Evolutionary conservation across 37 sponge, comb jelly and placozoan genomes (phyloP).

Genomic region (Tethya wilhelma): DNA sequence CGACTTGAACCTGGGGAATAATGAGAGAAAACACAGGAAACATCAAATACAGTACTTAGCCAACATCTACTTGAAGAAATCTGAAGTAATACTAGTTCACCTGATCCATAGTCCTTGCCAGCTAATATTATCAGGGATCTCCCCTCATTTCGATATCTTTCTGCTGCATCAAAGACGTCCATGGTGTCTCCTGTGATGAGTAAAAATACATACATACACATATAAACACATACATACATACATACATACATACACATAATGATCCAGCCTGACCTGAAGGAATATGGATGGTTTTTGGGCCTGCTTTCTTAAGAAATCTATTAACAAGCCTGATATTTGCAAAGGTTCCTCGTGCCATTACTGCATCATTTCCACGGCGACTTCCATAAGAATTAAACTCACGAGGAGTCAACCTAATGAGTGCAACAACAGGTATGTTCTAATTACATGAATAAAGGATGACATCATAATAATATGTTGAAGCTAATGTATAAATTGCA

Average conservation of each 20-base stretch:
- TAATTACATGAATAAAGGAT: no score
- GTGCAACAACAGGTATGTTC: neutral
- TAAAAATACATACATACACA: constrained; percentile 6
- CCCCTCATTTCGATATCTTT: constrained; percentile 70
- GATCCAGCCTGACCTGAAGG: constrained; percentile 77
- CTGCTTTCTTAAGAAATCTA: constrained; percentile 77
- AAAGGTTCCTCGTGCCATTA: constrained; percentile 95
- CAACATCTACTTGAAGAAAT: neutral
- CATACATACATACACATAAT: no score
- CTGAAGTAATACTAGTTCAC: no score
- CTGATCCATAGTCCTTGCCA: constrained; percentile 94
- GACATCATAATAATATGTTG: no score
- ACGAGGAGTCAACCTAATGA: constrained; percentile 73
- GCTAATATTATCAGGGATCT: constrained; percentile 74
- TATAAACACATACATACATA: no score
- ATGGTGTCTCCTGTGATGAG: constrained; percentile 52
- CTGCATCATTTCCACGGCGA: constrained; percentile 89
- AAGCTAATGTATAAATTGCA: no score
- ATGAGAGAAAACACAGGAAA: neutral
- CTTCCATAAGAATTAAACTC: constrained; percentile 95
- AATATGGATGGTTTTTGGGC: constrained; percentile 74
- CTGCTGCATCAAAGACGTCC: constrained; percentile 93
- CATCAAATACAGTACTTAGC: neutral
- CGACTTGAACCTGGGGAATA: constrained; percentile 73
- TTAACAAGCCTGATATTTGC: constrained; percentile 91